A percentile compares a stretch with the other conserved stretches of the same genome.
Conservation (phyloP, 2,797 vertebrate species). For the Bovichtus diacanthus region DNA sequence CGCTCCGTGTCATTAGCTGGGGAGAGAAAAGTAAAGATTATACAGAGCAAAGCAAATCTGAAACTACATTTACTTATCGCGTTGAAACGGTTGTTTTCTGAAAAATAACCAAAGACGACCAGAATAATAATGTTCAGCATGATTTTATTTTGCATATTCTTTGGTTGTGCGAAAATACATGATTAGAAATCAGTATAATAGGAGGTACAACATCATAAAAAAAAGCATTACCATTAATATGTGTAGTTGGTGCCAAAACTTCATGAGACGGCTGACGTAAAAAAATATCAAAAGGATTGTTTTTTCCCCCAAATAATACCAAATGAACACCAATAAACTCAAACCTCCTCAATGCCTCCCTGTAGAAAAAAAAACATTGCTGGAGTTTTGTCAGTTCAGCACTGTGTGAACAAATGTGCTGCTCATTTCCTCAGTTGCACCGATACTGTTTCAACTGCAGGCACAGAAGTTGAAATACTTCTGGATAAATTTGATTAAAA, state of each 20-base stretch:
- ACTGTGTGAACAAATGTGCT: slow-evolving; percentile 26
- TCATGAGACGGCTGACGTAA: neutral
- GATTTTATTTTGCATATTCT: neutral
- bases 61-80: neutral
- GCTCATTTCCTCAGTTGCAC: slow-evolving; percentile 29
- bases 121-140: neutral
- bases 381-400: slow-evolving; percentile 48
- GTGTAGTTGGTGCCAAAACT: neutral
- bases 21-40: slow-evolving; percentile 35
- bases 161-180: neutral
- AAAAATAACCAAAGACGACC: neutral
- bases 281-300: neutral
- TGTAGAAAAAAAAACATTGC: slow-evolving; percentile 21
- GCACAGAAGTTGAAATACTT: slow-evolving; percentile 20
- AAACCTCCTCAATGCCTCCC: neutral
- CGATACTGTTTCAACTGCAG: neutral
- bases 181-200: neutral
- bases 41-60: neutral
- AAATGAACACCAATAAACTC: no score
- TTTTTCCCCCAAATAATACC: neutral
- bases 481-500: slow-evolving; percentile 2
- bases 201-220: neutral
- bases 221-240: no score
- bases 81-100: no score
- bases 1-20: slow-evolving; percentile 77